A percentile compares a stretch with the other conserved stretches of the same genome.
Evolutionary conservation across 2,888 invertebrate genomes (phyloP).

Genomic region (Apodemia duryi): DNA sequence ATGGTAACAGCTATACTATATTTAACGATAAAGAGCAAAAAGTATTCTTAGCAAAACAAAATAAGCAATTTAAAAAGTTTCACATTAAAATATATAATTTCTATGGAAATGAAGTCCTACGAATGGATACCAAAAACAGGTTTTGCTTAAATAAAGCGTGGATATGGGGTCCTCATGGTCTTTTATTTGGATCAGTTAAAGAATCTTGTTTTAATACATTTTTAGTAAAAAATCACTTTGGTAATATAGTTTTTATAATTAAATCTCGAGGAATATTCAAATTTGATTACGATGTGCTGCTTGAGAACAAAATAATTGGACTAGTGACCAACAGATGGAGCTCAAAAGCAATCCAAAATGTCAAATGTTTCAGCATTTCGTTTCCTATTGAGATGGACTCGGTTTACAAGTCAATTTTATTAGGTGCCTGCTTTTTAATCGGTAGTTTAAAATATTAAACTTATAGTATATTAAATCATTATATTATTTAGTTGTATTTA

Average conservation of each 20-base stretch:
- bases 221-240: slow-evolving; percentile 38
- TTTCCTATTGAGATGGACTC: slow-evolving; percentile 36
- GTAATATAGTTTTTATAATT: slow-evolving; percentile 38
- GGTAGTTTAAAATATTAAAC: slow-evolving; percentile 3
- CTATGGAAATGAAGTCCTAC: neutral
- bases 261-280: slow-evolving; percentile 31
- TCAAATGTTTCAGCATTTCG: neutral
- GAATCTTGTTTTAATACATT: slow-evolving; percentile 35
- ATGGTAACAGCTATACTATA: neutral
- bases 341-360: slow-evolving; percentile 39
- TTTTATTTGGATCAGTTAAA: slow-evolving; percentile 47
- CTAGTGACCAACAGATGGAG: slow-evolving; percentile 38
- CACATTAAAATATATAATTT: neutral
- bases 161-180: slow-evolving; percentile 52
- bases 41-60: neutral
- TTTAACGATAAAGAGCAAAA: neutral
- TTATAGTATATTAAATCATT: neutral
- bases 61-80: neutral
- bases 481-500: neutral
- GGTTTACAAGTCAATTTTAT: slow-evolving; percentile 27
- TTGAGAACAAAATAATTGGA: slow-evolving; percentile 39
- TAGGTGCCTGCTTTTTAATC: slow-evolving; percentile 29
- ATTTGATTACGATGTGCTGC: slow-evolving; percentile 36
- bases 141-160: slow-evolving; percentile 37
- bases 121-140: slow-evolving; percentile 40